Percentiles rank a stretch among this genome's conserved stretches.
phyloP scores from a whole-genome alignment of 2,113 vertebrate genomes.

The Chelonoidis abingdonii region DNA sequence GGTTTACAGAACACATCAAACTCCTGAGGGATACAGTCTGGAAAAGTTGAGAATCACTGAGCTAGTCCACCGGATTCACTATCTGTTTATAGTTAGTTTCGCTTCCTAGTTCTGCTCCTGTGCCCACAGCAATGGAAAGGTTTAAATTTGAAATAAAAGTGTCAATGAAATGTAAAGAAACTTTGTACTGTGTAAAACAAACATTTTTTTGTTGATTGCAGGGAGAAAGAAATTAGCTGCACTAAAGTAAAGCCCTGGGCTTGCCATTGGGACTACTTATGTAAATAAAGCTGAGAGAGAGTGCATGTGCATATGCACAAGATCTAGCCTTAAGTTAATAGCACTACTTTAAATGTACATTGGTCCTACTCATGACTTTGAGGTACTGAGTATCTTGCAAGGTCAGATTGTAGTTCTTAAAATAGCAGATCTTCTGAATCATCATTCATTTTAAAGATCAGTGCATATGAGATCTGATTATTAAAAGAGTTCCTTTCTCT shows the following conservation, averaged over 20 bases:
- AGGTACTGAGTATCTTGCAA: not conserved
- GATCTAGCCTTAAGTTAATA: not conserved
- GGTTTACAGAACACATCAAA: too few species aligned
- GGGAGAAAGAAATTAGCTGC: not conserved
- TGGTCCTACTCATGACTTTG: not conserved
- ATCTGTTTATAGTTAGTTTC: not conserved
- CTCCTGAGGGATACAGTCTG: too few species aligned
- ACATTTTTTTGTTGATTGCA: not conserved
- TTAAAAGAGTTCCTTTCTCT: not conserved
- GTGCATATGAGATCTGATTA: not conserved
- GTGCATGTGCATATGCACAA: not conserved
- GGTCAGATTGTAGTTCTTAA: not conserved
- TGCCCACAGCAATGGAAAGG: not conserved
- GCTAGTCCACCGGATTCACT: not conserved
- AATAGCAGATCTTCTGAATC: constrained; percentile 2
- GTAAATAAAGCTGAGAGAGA: not conserved
- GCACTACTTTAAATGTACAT: constrained; percentile 10
- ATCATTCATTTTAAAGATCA: constrained; percentile 12
- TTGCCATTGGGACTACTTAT: not conserved
- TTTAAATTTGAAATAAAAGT: constrained; percentile 18
- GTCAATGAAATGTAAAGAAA: not conserved
- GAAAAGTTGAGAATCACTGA: not conserved
- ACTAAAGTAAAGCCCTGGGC: not conserved
- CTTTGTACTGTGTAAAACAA: not conserved
- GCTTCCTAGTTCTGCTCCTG: not conserved